Evolutionary conservation across 2,888 invertebrate genomes (phyloP).

Genomic region (Drosophila planitibia): DNA sequence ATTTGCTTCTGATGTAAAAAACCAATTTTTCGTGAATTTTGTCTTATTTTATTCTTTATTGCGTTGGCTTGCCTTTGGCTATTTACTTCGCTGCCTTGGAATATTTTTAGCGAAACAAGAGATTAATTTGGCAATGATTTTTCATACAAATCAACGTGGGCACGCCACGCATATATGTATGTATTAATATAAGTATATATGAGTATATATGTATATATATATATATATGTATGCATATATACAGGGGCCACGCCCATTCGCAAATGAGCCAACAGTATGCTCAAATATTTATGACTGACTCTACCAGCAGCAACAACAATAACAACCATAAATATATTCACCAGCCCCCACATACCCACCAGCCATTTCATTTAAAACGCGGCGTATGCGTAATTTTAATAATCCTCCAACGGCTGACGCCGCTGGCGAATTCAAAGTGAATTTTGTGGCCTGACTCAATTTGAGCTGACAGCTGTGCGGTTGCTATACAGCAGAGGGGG

Average conservation of each 20-base stretch:
- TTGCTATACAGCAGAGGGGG: background rate
- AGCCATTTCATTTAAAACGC: conserved; percentile 74
- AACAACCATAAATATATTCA: background rate
- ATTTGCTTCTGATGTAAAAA: conserved; percentile 6
- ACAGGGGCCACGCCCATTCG: conserved; percentile 42
- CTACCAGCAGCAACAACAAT: conserved; percentile 1
- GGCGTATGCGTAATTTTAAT: conserved; percentile 81
- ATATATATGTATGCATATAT: background rate
- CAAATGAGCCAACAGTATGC: conserved; percentile 34
- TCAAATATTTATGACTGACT: conserved; percentile 47
- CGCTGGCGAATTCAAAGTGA: conserved; percentile 73
- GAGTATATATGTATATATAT: background rate
- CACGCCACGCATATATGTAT: conserved; percentile 1
- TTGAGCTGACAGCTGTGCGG: conserved; percentile 73
- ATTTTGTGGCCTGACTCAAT: conserved; percentile 80
- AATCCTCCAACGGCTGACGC: conserved; percentile 72
- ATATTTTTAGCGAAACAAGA: conserved; percentile 47
- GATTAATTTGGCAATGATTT: conserved; percentile 50
- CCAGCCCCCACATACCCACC: background rate
- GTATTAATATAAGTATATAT: background rate
- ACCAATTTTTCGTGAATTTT: background rate
- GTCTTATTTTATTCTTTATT: conserved; percentile 11
- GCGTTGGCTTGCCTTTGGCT: conserved; percentile 1
- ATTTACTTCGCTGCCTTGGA: conserved; percentile 15
- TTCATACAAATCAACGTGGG: conserved; percentile 34